Base-by-base conservation (phyloP, 2,113 vertebrate species). In the Hystrix brachyura region DNA sequence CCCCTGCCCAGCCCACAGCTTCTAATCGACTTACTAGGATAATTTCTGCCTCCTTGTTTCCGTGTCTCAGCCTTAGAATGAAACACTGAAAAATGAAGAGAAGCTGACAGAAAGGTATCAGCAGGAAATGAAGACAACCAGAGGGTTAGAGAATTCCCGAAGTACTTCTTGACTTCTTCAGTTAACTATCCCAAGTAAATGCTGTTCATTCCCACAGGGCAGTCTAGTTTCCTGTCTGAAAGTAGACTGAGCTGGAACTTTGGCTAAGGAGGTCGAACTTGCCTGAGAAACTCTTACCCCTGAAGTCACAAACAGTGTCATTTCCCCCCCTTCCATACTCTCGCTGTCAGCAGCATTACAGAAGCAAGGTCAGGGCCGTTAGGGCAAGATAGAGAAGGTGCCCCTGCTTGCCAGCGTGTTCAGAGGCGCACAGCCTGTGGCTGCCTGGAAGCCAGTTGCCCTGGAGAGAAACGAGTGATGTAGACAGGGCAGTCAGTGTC, bases 271-370 rank as follows among this genome's bases (percentile, higher is more conserved):
- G 94, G 85, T 60, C 0, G 18, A 69, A 62, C 32, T 65, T 84
- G 60, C 67, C 34, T 46, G 23, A 53, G 57, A 91, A 96, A 74
- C 43, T 27, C 34, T 53, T 84, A 10, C 69, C 81, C 10, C 17
- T 96, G 96, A 85, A 48, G 0, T 32, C 92, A 38, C 48, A 96
- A 92, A 60, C 27, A 92, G 67, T 53, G 25, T 95, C 90, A 53
- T 23, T 32, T 2, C 12, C 65, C 83, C 4, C 55, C 21, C n/a
- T 95, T 94, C 72, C 4, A 27, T 87, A 94, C 48, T 92, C 83
- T 96, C 38, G 32, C 96, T 97, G 2, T 51, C 84, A 85, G 95
- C 46, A 32, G 12, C 43, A 71, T 94, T 84, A 17, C 4, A n/a
- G 92, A 82, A 97, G 84, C 67, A 91, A 46, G 67, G 17, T 48